Conservation (phyloP, 2,113 vertebrate species). For the Callithrix jacchus region DNA sequence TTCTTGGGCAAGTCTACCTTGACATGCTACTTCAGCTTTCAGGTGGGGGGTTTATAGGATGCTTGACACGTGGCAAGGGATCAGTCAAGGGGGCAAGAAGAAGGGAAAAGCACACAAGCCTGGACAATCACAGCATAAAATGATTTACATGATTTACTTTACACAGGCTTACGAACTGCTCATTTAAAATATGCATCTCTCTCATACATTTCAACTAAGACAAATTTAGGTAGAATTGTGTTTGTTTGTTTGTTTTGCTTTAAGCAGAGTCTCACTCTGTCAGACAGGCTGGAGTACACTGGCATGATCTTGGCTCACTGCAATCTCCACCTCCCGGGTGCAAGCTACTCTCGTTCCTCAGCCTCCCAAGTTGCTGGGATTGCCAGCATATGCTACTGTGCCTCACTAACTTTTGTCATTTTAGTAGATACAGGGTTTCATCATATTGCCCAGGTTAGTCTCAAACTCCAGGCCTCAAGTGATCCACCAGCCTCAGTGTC, state of each 20-base stretch:
- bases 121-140: neutral
- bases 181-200: neutral
- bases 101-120: neutral
- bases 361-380: no score
- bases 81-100: neutral
- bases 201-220: neutral
- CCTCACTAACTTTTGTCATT: no score
- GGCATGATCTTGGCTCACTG: no score
- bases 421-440: no score
- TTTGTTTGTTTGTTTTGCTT: no score
- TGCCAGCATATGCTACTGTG: accelerated
- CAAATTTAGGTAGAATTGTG: neutral
- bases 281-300: no score
- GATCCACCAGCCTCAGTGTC: no score
- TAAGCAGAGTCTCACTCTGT: no score
- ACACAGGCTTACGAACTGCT: neutral
- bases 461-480: no score
- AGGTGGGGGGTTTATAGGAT: accelerated
- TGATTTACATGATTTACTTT: constrained; percentile 11
- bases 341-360: no score
- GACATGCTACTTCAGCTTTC: neutral
- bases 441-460: no score
- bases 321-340: no score
- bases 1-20: neutral
- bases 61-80: neutral